Percentiles rank a stretch among this genome's conserved stretches.
Evolutionary conservation across 2,113 vertebrate species (phyloP).

Genomic region (Ascaphus truei): DNA sequence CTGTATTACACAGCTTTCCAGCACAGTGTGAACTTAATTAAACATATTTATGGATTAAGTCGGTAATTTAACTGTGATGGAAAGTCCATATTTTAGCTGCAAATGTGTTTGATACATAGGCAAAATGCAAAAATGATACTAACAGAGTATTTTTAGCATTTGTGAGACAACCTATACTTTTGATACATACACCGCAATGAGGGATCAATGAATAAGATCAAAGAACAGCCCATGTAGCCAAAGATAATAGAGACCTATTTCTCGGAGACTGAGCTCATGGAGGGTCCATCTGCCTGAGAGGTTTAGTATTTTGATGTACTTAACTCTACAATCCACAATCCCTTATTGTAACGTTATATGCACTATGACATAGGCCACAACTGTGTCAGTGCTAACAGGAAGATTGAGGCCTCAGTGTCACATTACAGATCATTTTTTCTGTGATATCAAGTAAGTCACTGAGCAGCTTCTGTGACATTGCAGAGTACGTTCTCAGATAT

Average conservation of each 20-base stretch:
- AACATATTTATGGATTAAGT: too few species aligned
- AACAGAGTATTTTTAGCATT: background rate
- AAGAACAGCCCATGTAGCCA: constrained; percentile 16
- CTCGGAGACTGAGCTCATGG: background rate
- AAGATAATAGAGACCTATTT: background rate
- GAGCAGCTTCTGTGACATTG: background rate
- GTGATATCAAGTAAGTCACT: background rate
- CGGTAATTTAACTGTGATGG: background rate
- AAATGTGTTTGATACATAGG: background rate
- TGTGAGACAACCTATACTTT: background rate
- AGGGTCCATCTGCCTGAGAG: constrained; percentile 17
- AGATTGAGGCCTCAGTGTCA: background rate
- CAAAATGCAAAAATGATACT: background rate
- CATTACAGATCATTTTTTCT: background rate
- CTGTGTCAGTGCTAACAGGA: background rate
- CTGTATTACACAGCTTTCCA: too few species aligned
- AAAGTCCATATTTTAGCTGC: background rate
- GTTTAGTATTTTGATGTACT: constrained; percentile 8
- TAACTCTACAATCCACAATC: background rate
- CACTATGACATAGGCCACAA: background rate
- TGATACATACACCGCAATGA: constrained; percentile 8
- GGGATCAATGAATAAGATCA: background rate
- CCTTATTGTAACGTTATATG: background rate
- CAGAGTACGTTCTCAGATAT: background rate
- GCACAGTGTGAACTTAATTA: too few species aligned